phyloP scores from a whole-genome alignment of 2,888 invertebrate genomes.

The Ellobium chinense region DNA sequence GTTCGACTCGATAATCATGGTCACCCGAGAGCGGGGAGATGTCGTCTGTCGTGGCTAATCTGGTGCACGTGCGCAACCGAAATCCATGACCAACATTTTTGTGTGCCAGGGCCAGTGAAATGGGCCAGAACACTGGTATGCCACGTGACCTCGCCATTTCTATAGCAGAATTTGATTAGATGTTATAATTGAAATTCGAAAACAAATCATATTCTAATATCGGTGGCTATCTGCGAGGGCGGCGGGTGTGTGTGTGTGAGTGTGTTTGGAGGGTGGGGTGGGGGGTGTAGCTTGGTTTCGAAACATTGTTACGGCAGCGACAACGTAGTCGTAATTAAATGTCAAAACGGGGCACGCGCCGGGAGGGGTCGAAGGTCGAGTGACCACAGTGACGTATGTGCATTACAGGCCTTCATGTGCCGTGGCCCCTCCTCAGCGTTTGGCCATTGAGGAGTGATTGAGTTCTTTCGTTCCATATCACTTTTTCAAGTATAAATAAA shows the following conservation, averaged over 20 bases:
- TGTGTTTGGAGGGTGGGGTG: not conserved
- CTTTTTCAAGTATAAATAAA: too few relatives aligned
- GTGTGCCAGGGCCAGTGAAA: not conserved
- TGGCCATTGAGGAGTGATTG: too few relatives aligned
- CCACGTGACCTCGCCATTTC: slow-evolving; percentile 16
- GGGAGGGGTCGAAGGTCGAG: too few relatives aligned
- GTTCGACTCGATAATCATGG: not conserved
- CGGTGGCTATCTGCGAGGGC: not conserved
- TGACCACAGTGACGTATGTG: too few relatives aligned
- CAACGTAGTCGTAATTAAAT: not conserved
- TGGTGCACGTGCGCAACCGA: slow-evolving; percentile 11
- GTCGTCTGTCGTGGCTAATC: slow-evolving; percentile 21
- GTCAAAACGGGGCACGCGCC: not conserved
- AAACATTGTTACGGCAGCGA: not conserved
- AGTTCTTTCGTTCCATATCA: too few relatives aligned
- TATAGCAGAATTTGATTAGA: slow-evolving; percentile 5
- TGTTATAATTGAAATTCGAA: slow-evolving; percentile 8
- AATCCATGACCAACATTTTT: not conserved
- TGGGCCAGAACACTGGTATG: not conserved
- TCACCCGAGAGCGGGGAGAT: not conserved
- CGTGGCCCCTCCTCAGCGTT: too few relatives aligned
- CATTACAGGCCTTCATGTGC: too few relatives aligned
- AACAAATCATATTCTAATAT: slow-evolving; percentile 23
- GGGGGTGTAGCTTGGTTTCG: not conserved
- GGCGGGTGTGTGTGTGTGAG: not conserved